These are phyloP conservation scores for Oryzias dopingdopingensis DNA, from an alignment of 2,797 vertebrate species.

Conservation along the genomic window DNA sequence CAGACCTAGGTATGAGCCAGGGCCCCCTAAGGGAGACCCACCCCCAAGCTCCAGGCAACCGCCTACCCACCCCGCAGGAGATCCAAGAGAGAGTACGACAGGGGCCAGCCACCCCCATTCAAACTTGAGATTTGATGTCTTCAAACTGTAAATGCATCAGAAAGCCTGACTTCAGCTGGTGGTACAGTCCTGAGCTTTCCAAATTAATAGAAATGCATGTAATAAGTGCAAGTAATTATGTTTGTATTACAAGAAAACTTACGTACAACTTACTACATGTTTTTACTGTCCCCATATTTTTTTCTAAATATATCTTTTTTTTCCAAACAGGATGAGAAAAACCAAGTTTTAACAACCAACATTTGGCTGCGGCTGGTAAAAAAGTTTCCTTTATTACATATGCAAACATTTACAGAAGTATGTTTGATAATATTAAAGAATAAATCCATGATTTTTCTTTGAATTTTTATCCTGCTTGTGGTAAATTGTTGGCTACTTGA, in stretches of 20 bases:
- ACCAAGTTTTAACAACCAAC: conserved; percentile 94
- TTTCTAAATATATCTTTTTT: background rate
- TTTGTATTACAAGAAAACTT: too few relatives aligned
- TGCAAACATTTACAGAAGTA: background rate
- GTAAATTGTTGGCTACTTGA: background rate
- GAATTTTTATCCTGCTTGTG: background rate
- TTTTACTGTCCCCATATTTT: background rate
- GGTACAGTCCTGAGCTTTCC: background rate
- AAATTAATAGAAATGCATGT: background rate
- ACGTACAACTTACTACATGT: too few relatives aligned
- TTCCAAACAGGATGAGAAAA: conserved; percentile 91
- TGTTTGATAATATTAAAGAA: background rate
- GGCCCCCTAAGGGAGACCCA: too few relatives aligned
- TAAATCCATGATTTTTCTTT: background rate
- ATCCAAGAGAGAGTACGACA: too few relatives aligned
- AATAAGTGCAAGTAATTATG: too few relatives aligned
- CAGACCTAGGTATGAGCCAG: too few relatives aligned
- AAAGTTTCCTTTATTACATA: conserved; percentile 10
- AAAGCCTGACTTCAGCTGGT: background rate
- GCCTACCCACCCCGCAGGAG: too few relatives aligned
- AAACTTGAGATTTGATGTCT: background rate
- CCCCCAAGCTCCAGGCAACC: too few relatives aligned
- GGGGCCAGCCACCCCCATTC: background rate
- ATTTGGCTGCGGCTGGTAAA: conserved; percentile 96
- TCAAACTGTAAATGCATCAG: background rate